phyloP scores from a whole-genome alignment of 2,888 invertebrate species.

The Hirtodrosophila alboralis region DNA sequence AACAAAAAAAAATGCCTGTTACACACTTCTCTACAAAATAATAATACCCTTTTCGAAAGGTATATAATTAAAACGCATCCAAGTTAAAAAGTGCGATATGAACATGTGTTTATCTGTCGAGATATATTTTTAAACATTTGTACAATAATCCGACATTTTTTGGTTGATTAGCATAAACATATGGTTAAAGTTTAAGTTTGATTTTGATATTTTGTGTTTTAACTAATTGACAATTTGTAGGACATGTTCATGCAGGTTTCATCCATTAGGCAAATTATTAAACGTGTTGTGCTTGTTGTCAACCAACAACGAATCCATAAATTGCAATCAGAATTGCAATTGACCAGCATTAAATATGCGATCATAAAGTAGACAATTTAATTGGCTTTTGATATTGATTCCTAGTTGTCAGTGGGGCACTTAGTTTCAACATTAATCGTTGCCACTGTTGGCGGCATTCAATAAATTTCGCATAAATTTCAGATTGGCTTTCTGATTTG shows the following conservation, averaged over 20 bases:
- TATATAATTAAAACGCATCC: conserved; percentile 23
- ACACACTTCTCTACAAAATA: no score
- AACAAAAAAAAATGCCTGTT: no score
- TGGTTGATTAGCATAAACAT: conserved; percentile 55
- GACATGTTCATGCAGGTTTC: no score
- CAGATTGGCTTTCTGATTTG: conserved; percentile 55
- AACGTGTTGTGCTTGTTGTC: no score
- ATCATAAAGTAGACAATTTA: conserved; percentile 8
- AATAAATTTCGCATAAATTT: conserved; percentile 59
- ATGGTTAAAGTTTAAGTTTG: conserved; percentile 10
- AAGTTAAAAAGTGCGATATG: conserved; percentile 67
- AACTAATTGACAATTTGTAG: conserved; percentile 54
- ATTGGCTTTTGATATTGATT: conserved; percentile 6
- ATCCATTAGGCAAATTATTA: no score
- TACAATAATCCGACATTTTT: conserved; percentile 25
- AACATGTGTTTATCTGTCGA: conserved; percentile 69
- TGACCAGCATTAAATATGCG: not conserved
- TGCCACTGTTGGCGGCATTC: conserved; percentile 57
- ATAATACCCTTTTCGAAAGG: no score
- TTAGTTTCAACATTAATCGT: conserved; percentile 30
- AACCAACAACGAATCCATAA: conserved; percentile 12
- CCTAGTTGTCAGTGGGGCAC: conserved; percentile 26
- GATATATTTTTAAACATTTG: conserved; percentile 27
- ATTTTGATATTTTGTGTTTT: conserved; percentile 13
- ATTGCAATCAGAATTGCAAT: conserved; percentile 33